Percentiles rank a stretch among this genome's conserved stretches.
phyloP scores from a whole-genome alignment of 2,113 vertebrate genomes.

The Seriola quinqueradiata region DNA sequence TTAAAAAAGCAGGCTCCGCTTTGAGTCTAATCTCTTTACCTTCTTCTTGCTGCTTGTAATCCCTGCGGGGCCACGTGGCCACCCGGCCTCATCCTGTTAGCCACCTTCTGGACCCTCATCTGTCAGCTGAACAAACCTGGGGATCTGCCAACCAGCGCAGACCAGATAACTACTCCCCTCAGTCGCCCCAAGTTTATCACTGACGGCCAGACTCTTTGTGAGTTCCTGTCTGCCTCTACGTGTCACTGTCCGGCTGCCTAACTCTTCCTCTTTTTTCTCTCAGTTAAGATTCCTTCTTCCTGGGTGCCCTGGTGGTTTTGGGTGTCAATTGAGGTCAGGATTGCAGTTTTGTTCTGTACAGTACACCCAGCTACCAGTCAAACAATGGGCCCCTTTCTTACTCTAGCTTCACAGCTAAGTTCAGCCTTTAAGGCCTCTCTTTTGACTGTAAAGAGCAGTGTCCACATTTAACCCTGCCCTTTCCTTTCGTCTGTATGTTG shows the following conservation, averaged over 20 bases:
- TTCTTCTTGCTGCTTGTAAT: constrained; percentile 91
- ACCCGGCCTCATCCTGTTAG: constrained; percentile 93
- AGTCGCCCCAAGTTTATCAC: constrained; percentile 21
- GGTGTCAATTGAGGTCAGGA: constrained; percentile 48
- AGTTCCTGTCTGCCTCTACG: constrained; percentile 8
- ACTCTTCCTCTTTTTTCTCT: not conserved
- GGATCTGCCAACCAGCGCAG: constrained; percentile 50
- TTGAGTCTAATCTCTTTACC: constrained; percentile 92
- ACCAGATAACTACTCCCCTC: constrained; percentile 32
- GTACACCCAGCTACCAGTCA: constrained; percentile 22
- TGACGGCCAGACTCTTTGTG: constrained; percentile 22
- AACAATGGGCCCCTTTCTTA: constrained; percentile 52
- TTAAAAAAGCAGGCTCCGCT: constrained; percentile 85
- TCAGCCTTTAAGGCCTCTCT: constrained; percentile 7
- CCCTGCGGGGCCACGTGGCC: constrained; percentile 88
- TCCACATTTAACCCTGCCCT: not conserved
- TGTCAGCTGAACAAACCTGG: constrained; percentile 80
- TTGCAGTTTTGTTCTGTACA: not conserved
- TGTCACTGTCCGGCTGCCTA: not conserved
- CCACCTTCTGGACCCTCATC: constrained; percentile 89
- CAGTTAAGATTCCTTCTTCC: not conserved
- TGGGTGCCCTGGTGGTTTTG: constrained; percentile 12
- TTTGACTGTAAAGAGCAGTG: not conserved
- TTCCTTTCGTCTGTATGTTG: not conserved
- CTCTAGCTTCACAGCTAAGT: constrained; percentile 20